Evolutionary conservation across 1,140 invertebrate genomes (phyloP), one percentile per base, ranked within the genome.

Genomic region (Propsilocerus akamusi): DNA sequence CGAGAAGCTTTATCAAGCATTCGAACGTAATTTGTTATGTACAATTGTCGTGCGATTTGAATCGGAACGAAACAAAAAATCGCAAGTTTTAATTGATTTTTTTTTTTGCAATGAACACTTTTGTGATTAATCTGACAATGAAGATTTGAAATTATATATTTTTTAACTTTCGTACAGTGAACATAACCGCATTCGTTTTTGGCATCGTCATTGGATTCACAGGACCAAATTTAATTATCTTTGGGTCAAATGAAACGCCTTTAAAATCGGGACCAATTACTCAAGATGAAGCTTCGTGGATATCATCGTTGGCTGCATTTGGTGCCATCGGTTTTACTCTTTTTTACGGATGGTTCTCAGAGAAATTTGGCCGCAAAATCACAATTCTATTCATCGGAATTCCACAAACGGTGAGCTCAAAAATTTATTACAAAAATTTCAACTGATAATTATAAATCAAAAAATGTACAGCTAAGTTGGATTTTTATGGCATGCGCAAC

Each of bases 381-480:
- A 54, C 56, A 1, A 41, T 65, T 12, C 32, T 65, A 0, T 55
- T 61, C 51, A 32, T 52, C 14, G 58, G 61, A 0, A 5, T 65
- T 12, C 63, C 63, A 0, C 53, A 55, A 1, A 26, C 63, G 55
- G 62, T 64, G 54, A 53, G 60, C 46, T 0, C 3, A 12, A n/a
- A n/a, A n/a, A n/a, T n/a, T n/a, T n/a, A n/a, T n/a, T n/a, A n/a
- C 28, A 30, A n/a, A 3, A 30, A 8, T 11, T 30, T 3, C n/a
- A 6, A 30, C 10, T 30, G 2, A 30, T 30, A 20, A 41, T 41
- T 41, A 41, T 41, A 2, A 8, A 4, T 30, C 10, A 30, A 20
- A 20, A 47, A 4, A 25, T 47, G n/a, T 24, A 10, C 46, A 47
- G 46, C 10, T 47, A 12, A 25, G 23, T 25, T 47, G 23, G 46